A percentile compares a stretch with the other conserved stretches of the same genome.
Evolutionary conservation across 2,797 vertebrate species (phyloP).

Genomic region (Adrianichthys oophorus): DNA sequence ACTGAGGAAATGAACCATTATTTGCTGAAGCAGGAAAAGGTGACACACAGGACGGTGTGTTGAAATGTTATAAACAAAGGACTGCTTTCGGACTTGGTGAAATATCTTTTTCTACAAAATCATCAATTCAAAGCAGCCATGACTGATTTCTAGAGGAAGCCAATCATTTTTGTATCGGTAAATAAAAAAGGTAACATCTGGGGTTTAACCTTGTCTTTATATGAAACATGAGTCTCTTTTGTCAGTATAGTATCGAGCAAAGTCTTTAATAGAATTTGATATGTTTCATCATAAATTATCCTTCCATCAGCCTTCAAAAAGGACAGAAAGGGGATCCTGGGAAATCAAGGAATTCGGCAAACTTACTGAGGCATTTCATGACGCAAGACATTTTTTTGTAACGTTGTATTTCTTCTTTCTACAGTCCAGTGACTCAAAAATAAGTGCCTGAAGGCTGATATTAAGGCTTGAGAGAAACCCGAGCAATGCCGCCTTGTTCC

Average conservation of each 20-base stretch:
- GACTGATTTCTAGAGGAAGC: slow-evolving; percentile 12
- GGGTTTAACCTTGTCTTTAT: slow-evolving; percentile 22
- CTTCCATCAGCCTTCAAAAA: slow-evolving; percentile 34
- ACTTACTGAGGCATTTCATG: slow-evolving; percentile 46
- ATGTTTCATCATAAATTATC: slow-evolving; percentile 25
- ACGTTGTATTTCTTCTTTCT: slow-evolving; percentile 25
- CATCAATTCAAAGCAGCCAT: slow-evolving; percentile 10
- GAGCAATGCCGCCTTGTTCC: slow-evolving; percentile 29
- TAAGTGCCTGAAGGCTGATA: slow-evolving; percentile 46
- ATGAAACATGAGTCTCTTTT: slow-evolving; percentile 4
- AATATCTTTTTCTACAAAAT: background rate
- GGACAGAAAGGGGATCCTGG: slow-evolving; percentile 37
- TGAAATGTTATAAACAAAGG: background rate
- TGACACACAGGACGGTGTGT: background rate
- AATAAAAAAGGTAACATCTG: background rate
- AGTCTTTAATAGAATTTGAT: slow-evolving; percentile 9
- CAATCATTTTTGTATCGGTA: background rate
- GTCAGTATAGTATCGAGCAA: slow-evolving; percentile 5
- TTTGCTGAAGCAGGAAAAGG: too few species aligned
- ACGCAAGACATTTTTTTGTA: slow-evolving; percentile 19
- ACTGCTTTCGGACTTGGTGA: background rate
- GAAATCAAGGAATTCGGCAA: slow-evolving; percentile 52
- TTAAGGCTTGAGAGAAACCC: slow-evolving; percentile 46
- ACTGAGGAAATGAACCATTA: too few species aligned
- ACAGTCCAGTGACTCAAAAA: slow-evolving; percentile 55